These are phyloP conservation scores for Hydractinia symbiolongicarpus DNA, from an alignment of 30 jellyfish, hydroid and myxozoan species.

Conservation along the genomic window DNA sequence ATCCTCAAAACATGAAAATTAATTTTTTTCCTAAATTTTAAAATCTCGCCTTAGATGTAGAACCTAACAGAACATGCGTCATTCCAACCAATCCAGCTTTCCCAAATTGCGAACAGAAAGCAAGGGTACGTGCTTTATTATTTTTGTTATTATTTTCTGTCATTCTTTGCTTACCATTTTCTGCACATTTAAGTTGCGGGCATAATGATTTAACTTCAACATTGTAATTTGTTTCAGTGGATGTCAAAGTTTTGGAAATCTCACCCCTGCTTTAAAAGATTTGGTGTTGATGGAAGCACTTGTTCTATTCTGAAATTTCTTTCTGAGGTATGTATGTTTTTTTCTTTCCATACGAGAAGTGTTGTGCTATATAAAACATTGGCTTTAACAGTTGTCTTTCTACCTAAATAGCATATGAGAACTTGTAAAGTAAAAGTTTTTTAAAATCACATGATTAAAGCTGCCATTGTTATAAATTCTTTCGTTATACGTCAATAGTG, in stretches of 20 bases:
- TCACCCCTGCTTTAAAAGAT: constrained; percentile 51
- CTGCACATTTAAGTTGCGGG: neutral
- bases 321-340: constrained; percentile 51
- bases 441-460: too few relatives aligned
- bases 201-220: neutral
- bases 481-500: too few relatives aligned
- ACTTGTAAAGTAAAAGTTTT: too few relatives aligned
- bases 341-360: too few relatives aligned
- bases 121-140: constrained; percentile 38
- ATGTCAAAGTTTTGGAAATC: constrained; percentile 67
- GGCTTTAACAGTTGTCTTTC: too few relatives aligned
- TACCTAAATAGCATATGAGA: too few relatives aligned
- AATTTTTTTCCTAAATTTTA: too few relatives aligned
- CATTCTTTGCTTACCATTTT: neutral
- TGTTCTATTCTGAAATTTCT: constrained; percentile 68
- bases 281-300: constrained; percentile 72
- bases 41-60: too few relatives aligned
- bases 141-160: neutral
- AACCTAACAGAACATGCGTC: constrained; percentile 3
- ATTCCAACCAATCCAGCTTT: constrained; percentile 69
- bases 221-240: constrained; percentile 56
- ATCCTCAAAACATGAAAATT: too few relatives aligned
- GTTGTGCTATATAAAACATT: too few relatives aligned
- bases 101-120: constrained; percentile 69
- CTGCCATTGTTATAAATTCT: too few relatives aligned